Percentiles rank a stretch among this genome's conserved stretches.
These are phyloP conservation scores for Lacerta viridis DNA, from an alignment of 2,797 vertebrate species.

Conservation along the genomic window DNA sequence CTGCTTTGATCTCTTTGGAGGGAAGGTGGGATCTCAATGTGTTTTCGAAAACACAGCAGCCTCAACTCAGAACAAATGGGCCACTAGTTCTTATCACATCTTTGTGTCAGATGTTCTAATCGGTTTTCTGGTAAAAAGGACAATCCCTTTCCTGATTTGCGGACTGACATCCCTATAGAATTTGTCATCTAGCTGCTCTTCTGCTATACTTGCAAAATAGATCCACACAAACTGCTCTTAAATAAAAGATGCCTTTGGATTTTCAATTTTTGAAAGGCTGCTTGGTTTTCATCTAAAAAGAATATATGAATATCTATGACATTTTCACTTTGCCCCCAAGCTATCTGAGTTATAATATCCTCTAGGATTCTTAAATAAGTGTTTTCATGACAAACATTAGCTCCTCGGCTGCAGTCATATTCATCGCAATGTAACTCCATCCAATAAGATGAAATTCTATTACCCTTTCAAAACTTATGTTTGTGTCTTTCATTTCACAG, in stretches of 20 bases:
- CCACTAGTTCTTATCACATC: not conserved
- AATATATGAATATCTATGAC: conserved; percentile 34
- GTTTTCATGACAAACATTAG: conserved; percentile 61
- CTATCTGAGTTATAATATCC: conserved; percentile 36
- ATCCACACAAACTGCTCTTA: conserved; percentile 31
- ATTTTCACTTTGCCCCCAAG: conserved; percentile 33
- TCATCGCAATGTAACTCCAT: conserved; percentile 27
- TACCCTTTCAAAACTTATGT: conserved; percentile 31
- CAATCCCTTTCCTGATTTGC: conserved; percentile 25
- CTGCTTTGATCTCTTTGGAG: not conserved
- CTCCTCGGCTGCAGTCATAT: conserved; percentile 40
- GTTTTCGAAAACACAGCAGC: not conserved
- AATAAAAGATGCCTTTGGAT: conserved; percentile 36
- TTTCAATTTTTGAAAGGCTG: conserved; percentile 44
- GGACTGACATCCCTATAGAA: conserved; percentile 8
- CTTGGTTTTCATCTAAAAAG: conserved; percentile 44
- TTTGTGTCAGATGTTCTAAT: not conserved
- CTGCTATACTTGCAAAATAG: conserved; percentile 39
- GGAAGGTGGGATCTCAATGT: not conserved
- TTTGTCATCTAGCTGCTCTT: conserved; percentile 2
- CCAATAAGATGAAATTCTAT: conserved; percentile 56
- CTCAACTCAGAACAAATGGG: not conserved
- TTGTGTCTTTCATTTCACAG: conserved; percentile 26
- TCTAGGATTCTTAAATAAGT: conserved; percentile 49
- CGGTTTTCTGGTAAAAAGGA: conserved; percentile 30